Percentiles rank a stretch among this genome's conserved stretches.
These are phyloP conservation scores for Microtus oregoni DNA, from an alignment of 2,113 vertebrate species.

Conservation along the genomic window DNA sequence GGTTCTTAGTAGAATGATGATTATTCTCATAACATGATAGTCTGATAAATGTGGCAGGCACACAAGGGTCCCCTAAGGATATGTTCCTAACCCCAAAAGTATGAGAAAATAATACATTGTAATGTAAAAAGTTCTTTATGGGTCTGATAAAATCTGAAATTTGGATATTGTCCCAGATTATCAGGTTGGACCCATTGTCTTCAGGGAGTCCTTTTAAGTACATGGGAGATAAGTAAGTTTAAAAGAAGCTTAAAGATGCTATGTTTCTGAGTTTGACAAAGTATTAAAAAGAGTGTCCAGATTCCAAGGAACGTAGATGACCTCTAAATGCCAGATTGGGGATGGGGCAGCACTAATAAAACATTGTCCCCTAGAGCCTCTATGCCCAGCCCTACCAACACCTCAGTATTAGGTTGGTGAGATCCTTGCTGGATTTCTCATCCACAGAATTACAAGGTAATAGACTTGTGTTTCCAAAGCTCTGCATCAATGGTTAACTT, in stretches of 20 bases:
- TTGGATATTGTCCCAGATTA: neutral
- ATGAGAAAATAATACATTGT: neutral
- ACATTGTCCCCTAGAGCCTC: neutral
- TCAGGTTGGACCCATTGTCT: neutral
- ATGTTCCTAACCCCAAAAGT: neutral
- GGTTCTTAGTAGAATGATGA: neutral
- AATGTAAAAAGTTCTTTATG: neutral
- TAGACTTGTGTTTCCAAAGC: conserved; percentile 44
- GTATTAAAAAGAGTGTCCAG: neutral
- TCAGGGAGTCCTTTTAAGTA: neutral
- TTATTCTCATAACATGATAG: neutral
- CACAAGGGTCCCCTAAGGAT: neutral
- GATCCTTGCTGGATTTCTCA: conserved; percentile 8
- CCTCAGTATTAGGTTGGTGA: neutral
- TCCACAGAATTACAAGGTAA: conserved; percentile 4
- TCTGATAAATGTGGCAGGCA: neutral
- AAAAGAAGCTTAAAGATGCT: neutral
- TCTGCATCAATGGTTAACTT: conserved; percentile 21
- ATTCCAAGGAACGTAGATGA: conserved; percentile 32
- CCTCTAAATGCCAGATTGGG: neutral
- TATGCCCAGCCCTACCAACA: neutral
- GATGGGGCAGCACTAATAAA: neutral
- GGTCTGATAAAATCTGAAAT: neutral
- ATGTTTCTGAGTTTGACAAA: conserved; percentile 33
- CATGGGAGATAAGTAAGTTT: neutral